Base-by-base conservation (phyloP, 2,888 invertebrate genomes). In the Athalia circularis region DNA sequence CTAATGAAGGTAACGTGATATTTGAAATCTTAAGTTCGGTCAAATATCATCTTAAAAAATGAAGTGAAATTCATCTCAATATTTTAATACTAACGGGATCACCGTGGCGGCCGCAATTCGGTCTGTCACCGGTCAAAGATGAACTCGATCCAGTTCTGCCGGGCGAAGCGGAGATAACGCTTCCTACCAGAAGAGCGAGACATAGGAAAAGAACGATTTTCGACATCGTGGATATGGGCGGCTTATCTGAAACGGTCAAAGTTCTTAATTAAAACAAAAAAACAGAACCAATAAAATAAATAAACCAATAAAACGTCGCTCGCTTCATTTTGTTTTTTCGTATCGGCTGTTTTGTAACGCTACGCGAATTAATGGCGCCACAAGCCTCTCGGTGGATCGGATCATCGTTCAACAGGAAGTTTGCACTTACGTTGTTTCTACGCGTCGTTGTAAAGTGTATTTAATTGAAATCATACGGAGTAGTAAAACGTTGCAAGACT, bases 11-110 rank as follows among this genome's bases (percentile, higher is more conserved):
- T 29, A 29, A 29, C 29, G 29, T 29, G 29, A 29, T 54, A 1
- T 52, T 5, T 6, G 11, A 11, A 7, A 7, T n/a, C 8, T 2
- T 57, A 52, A 7, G 52, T 52, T 52, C 8, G 1, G 8, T 11
- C 8, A 52, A 52, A 52, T 11, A 3, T 52, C 8, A 52, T 52
- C 52, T 7, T 2, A 52, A 52, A 54, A 54, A 54, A 11, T 0
- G 4, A 54, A 54, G n/a, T 29, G 54, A 54, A 52, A 11, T 52
- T 54, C 0, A 11, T 54, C 54, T 4, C 54, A 7, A 54, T 4
- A 0, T 45, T 72, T 62, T 4, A 8, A 7, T 83, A 88, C 89
- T 88, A 54, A 89, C 88, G 45, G 82, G 61, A 79, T 87, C 88
- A 75, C 89, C 89, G 62, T 89, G 88, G 67, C 83, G 80, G 8